Base-by-base conservation (phyloP, 2,797 vertebrate species). In the Chelon auratus region DNA sequence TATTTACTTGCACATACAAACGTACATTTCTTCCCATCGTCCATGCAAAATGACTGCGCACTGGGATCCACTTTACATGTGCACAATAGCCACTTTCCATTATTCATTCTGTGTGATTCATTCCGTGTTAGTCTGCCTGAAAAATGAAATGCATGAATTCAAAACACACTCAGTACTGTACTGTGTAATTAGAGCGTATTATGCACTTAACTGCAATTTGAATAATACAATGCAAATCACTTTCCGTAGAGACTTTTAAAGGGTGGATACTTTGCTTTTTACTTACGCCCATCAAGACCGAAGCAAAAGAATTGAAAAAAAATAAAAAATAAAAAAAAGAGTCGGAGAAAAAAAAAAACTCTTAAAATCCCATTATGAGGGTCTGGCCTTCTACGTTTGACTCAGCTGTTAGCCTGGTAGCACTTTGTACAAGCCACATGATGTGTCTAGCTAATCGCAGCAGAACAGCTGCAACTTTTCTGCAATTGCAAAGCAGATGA, bases 171-270 rank as follows among this genome's bases (percentile, higher is more conserved):
- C 78, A 60, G 75, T 86, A 81, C 77, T 84, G 74, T 78, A 84
- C 68, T 36, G 12, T 87, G 83, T 89, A 92, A 93, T 92, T 91
- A 90, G 81, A 78, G 72, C 45, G 45, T 87, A 90, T 92, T 92
- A 92, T 90, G 89, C 88, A 89, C 87, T 91, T 91, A 87, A 88
- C 81, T 86, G 78, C 76, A 86, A 84, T 92, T 87, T 90, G 83
- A 91, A 92, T 91, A 91, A 93, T 85, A 88, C 77, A 89, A 91
- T 91, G 89, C 85, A 91, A 90, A 91, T 90, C 82, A 74, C 68
- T 87, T 80, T 83, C 77, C 47, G 3, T 65, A 59, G 64, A 84
- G 80, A 87, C 61, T 86, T 89, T 84, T 76, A 78, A 74, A 81
- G 81, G 78, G 50, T 77, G 59, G 77, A 84, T 81, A 59, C 80